Evolutionary conservation across 2,888 invertebrate species (phyloP).

Genomic region (Eilema caniola): DNA sequence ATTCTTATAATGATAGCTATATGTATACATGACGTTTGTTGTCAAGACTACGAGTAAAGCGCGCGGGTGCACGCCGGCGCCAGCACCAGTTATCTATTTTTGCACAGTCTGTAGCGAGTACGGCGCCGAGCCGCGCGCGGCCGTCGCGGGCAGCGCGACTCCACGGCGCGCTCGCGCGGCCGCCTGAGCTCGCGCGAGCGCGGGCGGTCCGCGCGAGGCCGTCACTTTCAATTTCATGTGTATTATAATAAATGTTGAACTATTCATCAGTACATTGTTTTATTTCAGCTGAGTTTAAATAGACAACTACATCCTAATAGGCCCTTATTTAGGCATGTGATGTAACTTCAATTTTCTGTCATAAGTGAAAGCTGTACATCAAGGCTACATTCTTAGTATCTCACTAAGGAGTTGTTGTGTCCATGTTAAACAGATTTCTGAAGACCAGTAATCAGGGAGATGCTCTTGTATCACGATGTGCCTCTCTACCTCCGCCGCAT

Average conservation of each 20-base stretch:
- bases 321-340: too few species aligned
- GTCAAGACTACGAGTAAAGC: conserved; percentile 48
- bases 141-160: conserved; percentile 18
- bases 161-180: too few species aligned
- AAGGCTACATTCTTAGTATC: too few species aligned
- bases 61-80: conserved; percentile 50
- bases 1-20: conserved; percentile 66
- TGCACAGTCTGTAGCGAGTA: conserved; percentile 65
- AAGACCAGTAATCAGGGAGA: too few species aligned
- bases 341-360: too few species aligned
- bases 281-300: conserved; percentile 9
- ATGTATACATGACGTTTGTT: conserved; percentile 65
- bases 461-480: too few species aligned
- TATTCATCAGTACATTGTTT: conserved; percentile 60
- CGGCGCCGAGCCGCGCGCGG: conserved; percentile 12
- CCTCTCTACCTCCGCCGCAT: too few species aligned
- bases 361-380: too few species aligned
- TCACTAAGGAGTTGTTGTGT: too few species aligned
- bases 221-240: conserved; percentile 73
- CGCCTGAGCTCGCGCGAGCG: conserved; percentile 24
- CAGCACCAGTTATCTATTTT: conserved; percentile 82
- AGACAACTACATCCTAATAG: too few species aligned
- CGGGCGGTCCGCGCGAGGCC: conserved; percentile 29
- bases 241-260: conserved; percentile 82
- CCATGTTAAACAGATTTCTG: too few species aligned